phyloP scores from a whole-genome alignment of 2,113 vertebrate genomes.

The Tretioscincus oriximinensis region DNA sequence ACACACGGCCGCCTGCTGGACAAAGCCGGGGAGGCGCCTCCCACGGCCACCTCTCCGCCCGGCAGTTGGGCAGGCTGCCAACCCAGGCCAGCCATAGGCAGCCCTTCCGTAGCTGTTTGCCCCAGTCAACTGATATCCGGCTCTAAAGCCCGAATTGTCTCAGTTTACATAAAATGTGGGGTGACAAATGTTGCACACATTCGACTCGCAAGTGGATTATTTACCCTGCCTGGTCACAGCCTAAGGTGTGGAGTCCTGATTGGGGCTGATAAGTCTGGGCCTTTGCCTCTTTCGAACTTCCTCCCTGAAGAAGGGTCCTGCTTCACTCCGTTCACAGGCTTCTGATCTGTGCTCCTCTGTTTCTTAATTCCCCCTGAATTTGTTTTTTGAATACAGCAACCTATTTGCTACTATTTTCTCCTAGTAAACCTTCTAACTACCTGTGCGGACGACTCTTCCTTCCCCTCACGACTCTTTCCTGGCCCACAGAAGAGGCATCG shows the following conservation, averaged over 20 bases:
- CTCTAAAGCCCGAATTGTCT: too few relatives aligned
- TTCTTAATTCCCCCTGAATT: neutral
- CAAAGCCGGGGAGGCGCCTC: too few relatives aligned
- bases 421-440: neutral
- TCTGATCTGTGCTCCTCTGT: neutral
- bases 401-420: neutral
- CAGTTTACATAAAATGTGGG: too few relatives aligned
- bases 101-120: too few relatives aligned
- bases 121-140: too few relatives aligned
- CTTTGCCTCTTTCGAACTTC: neutral
- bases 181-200: too few relatives aligned
- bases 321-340: too few relatives aligned
- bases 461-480: slow-evolving; percentile 14
- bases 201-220: too few relatives aligned
- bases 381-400: neutral
- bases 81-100: too few relatives aligned
- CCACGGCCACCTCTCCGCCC: too few relatives aligned
- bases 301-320: neutral
- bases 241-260: neutral
- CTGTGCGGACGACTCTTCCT: neutral
- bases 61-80: too few relatives aligned
- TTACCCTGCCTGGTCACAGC: neutral
- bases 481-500: slow-evolving; percentile 57
- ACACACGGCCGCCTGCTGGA: too few relatives aligned
- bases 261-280: neutral